Evolutionary conservation across 2,113 vertebrate genomes (phyloP), one percentile per base, ranked within the genome.

Genomic region (Callospermophilus lateralis): DNA sequence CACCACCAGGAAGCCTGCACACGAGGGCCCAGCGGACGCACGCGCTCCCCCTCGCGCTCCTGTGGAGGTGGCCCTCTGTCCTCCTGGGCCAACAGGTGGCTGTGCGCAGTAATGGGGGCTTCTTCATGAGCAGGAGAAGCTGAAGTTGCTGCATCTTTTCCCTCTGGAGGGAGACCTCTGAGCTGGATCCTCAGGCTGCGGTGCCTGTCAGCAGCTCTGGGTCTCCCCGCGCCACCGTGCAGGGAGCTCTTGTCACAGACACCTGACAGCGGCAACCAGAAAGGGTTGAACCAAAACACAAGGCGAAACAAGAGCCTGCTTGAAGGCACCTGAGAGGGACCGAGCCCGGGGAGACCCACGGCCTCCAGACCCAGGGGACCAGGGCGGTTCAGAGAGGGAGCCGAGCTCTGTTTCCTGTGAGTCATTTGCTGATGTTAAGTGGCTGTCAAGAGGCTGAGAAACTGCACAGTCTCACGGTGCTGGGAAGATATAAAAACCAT

Each of bases 21-120:
- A 7, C 51, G 8, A 37, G 16, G 6, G 51, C 30, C 9, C 19
- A 6, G 24, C 12, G 22, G 28, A 20, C 2, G 16, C 0, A 11
- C 10, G 28, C 42, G 17, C 6, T 3, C 6, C n/a, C 16, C 13
- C 17, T 53, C 0, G 0, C 12, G 32, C 13, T 32, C 17, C 10
- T 17, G 8, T 7, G 7, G 32, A 68, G 30, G 8, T 9, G 39
- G 9, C 1, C 3, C 24, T 39, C 26, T 19, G 58, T n/a, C 13
- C n/a, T 12, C 58, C 51, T 65, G 10, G 55, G 48, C 20, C 42
- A 85, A 10, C 24, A 65, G 34, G 24, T 28, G 61, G 61, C 61
- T 8, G 20, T 22, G 8, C 24, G 24, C 61, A 28, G 24, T 28
- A 4, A 10, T 11, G 8, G 9, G 84, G 12, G 45, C 11, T 32